Evolutionary conservation across 1,140 invertebrate genomes (phyloP).

Genomic region (Neodiprion virginianus): DNA sequence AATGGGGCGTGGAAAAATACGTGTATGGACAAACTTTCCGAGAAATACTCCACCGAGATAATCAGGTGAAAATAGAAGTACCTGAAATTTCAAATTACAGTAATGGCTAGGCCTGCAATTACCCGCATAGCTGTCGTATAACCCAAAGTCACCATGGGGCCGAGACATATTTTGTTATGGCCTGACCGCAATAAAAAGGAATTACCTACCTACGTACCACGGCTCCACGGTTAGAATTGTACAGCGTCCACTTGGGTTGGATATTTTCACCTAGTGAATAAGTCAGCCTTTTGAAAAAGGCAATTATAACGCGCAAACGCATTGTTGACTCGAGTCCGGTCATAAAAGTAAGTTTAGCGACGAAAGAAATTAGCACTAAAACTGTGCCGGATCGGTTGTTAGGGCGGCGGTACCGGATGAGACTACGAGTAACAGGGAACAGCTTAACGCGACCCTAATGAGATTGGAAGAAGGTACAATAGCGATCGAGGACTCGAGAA

Average conservation of each 20-base stretch:
- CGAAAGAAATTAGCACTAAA: background rate
- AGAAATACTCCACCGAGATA: too few relatives aligned
- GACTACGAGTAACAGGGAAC: too few relatives aligned
- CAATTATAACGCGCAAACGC: conserved; percentile 26
- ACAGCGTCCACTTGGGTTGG: background rate
- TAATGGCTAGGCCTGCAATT: background rate
- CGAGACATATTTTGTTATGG: background rate
- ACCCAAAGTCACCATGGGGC: background rate
- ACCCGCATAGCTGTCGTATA: background rate
- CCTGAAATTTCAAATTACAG: too few relatives aligned
- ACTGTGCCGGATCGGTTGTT: background rate
- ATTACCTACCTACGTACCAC: conserved; percentile 18
- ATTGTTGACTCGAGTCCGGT: conserved; percentile 11
- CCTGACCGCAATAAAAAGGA: conserved; percentile 27
- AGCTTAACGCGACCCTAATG: too few relatives aligned
- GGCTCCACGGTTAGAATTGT: background rate
- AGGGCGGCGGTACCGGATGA: too few relatives aligned
- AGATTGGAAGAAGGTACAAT: too few relatives aligned
- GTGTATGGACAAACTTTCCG: too few relatives aligned
- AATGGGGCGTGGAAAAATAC: too few relatives aligned
- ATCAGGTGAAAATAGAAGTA: too few relatives aligned
- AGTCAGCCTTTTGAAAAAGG: conserved; percentile 16
- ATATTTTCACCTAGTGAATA: background rate
- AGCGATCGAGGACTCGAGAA: too few relatives aligned
- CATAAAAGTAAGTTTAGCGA: conserved; percentile 23